These are phyloP conservation scores for Pherbina coryleti DNA, from an alignment of 2,888 invertebrate species.

Conservation along the genomic window DNA sequence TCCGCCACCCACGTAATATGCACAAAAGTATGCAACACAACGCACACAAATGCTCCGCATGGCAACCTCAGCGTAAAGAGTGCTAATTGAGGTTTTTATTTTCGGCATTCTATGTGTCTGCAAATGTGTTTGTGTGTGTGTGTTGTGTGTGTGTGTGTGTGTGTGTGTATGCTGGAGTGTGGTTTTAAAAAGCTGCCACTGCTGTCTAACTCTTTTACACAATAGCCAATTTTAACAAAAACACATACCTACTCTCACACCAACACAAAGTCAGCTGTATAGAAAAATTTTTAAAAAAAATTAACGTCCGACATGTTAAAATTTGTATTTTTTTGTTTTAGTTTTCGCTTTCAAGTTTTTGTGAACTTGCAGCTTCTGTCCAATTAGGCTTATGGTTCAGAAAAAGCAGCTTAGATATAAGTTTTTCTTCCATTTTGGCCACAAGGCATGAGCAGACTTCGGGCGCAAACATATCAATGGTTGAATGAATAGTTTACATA, in stretches of 20 bases:
- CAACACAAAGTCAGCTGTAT: background rate
- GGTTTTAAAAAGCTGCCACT: background rate
- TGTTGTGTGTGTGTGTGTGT: background rate
- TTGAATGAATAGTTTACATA: too few species aligned
- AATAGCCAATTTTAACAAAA: background rate
- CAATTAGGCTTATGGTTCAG: conserved; percentile 33
- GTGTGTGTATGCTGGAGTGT: background rate
- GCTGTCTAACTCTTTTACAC: background rate
- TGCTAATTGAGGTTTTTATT: conserved; percentile 34
- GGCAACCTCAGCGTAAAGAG: conserved; percentile 29
- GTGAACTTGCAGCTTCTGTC: conserved; percentile 24
- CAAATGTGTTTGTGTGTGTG: background rate
- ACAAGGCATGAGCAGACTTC: conserved; percentile 1
- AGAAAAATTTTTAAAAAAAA: background rate
- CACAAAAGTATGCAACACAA: conserved; percentile 12
- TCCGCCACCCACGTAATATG: background rate
- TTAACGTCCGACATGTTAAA: conserved; percentile 16
- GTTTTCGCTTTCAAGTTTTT: conserved; percentile 14
- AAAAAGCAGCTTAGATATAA: conserved; percentile 12
- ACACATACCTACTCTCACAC: background rate
- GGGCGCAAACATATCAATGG: too few species aligned
- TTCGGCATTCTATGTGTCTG: background rate
- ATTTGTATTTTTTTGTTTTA: background rate
- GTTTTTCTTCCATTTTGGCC: conserved; percentile 8
- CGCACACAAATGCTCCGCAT: background rate